Conservation (phyloP, 92 coral and sea anemone species). For the Siderastrea siderea region DNA sequence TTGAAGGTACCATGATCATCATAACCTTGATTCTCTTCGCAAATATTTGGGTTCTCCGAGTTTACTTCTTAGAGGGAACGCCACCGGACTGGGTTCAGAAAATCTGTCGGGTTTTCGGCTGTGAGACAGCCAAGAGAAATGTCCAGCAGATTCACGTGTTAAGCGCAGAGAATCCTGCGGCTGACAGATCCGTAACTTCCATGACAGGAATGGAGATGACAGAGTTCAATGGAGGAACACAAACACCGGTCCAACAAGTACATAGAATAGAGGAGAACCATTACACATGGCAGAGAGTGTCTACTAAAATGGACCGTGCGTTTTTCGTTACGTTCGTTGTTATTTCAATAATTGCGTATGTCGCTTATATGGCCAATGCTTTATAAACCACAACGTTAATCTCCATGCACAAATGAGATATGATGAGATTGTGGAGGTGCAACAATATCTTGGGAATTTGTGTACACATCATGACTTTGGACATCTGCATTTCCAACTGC, state of each 20-base stretch:
- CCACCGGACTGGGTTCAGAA: conserved; percentile 50
- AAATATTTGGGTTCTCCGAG: conserved; percentile 66
- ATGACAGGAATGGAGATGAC: conserved; percentile 18
- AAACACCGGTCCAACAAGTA: background rate
- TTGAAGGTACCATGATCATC: conserved; percentile 53
- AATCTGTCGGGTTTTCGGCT: background rate
- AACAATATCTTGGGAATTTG: too few species aligned
- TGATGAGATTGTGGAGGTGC: too few species aligned
- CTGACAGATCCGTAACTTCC: background rate
- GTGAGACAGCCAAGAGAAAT: background rate
- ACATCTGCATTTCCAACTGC: too few species aligned
- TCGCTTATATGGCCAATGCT: background rate
- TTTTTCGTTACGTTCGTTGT: conserved; percentile 26
- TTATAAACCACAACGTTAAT: background rate
- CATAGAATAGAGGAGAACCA: background rate
- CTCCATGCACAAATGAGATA: too few species aligned
- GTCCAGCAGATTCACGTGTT: background rate
- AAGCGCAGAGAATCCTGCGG: background rate
- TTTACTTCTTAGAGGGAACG: conserved; percentile 64
- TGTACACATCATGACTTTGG: too few species aligned
- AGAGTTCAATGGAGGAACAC: conserved; percentile 8
- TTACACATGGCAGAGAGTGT: conserved; percentile 47
- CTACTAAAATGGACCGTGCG: conserved; percentile 30
- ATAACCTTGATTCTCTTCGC: conserved; percentile 64
- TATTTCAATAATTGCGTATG: conserved; percentile 7